Evolutionary conservation across 2,797 vertebrate genomes (phyloP), one percentile per base, ranked within the genome.

Genomic region (Sebastes diaconus): DNA sequence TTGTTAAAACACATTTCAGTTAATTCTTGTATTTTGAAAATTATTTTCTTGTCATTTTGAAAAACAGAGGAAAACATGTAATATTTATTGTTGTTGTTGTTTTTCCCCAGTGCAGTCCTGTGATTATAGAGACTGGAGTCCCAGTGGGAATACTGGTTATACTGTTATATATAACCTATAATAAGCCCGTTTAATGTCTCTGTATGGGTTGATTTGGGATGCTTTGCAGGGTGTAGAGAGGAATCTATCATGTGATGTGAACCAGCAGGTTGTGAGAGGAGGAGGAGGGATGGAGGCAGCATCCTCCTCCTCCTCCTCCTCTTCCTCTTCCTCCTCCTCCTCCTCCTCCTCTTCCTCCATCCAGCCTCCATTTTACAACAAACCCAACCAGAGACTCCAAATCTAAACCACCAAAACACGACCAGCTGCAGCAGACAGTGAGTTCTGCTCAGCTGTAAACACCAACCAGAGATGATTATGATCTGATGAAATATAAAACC

Each of bases 351-450:
- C 68, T 50, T 65, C 54, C 59, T 73, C 61, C 84, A 69, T 67
- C 54, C 83, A 85, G 88, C 90, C 91, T 92, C 92, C 92, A 92
- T 93, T 87, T 92, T 93, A 86, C 74, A 84, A 58, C 80, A 64
- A 70, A 68, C 73, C 60, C 4, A 29, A 25, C 4, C 76, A 2
- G 14, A 58, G 13, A 29, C 57, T 42, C 27, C 9, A 22, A 30
- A 64, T 1, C 14, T 25, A 29, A 29, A 3, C 24, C 55, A 50
- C 2, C 11, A 46, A 77, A 74, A 20, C 22, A 36, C 3, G 6
- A 1, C 0, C 1, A 6, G 2, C 2, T 4, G 6, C 1, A 2
- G 4, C 74, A 11, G 5, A 11, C 9, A 11, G 36, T 3, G 14
- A 0, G 8, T 6, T 12, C 11, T 0, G 16, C 20, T 4, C 36